Base-by-base conservation (phyloP, 2,113 vertebrate species). In the Platysteira castanea region DNA sequence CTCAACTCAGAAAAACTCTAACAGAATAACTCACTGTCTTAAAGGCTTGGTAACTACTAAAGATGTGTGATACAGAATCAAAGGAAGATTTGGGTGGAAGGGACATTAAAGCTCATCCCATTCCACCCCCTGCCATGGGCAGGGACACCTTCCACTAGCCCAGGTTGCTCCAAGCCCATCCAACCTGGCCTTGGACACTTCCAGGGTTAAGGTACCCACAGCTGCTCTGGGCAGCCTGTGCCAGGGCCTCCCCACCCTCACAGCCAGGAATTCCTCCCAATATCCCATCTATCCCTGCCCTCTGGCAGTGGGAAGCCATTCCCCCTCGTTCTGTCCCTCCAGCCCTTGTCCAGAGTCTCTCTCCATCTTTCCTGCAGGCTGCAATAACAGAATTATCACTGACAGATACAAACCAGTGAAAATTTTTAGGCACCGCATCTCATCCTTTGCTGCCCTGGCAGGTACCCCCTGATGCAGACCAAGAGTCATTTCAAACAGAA, bases 141-240 rank as follows among this genome's bases (percentile, higher is more conserved):
- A 78, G 24, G 6, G 41, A 47, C 74, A 53, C 1, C 10, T 70
- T 5, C 56, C 74, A 47, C 39, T 13, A 0, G 2, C 23, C n/a
- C 74, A 87, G 19, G 8, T 0, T n/a, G 19, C 1, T 47, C 56
- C 84, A 77, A 28, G 6, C 19, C 7, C 0, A 0, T 56, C 63
- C 64, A 69, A 0, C 53, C 56, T 47, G 65, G 47, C 28, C 41
- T 70, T 47, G 74, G 30, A 14, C 41, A 41, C 13, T 79, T 2
- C 56, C 74, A 70, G 41, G 41, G 56, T 78, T 70, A n/a, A 23
- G 16, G 15, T 49, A 70, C 24, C 74, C 56, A n/a, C 65, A 63
- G 56, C 56, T 53, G 6, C 27, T 28, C 33, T 44, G 53, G 73
- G 9, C 1, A 59, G 0, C 6, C 53, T 42, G 2, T 27, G 3